These are phyloP conservation scores for Astropecten irregularis DNA, from an alignment of 53 echinoderm and acorn worm species.

Conservation along the genomic window DNA sequence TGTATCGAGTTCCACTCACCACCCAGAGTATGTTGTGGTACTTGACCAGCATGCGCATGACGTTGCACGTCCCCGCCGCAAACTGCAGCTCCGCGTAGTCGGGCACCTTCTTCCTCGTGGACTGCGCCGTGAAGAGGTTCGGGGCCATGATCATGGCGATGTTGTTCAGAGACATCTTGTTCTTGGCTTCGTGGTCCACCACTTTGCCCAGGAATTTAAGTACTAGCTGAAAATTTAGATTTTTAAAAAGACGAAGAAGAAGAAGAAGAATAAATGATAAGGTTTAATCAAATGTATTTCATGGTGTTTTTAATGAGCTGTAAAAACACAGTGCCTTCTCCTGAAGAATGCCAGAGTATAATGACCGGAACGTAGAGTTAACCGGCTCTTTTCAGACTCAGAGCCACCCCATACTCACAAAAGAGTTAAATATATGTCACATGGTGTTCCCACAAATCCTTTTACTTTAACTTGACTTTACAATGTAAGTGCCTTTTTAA, in stretches of 20 bases:
- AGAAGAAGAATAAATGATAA: not conserved
- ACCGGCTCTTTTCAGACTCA: too few species aligned
- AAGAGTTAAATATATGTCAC: too few species aligned
- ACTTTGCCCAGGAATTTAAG: constrained; percentile 83
- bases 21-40: constrained; percentile 96
- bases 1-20: too few species aligned
- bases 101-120: constrained; percentile 67
- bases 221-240: constrained; percentile 65
- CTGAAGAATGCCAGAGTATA: too few species aligned
- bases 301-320: too few species aligned
- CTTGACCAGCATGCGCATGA: constrained; percentile 95
- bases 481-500: too few species aligned
- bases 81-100: constrained; percentile 89
- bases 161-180: constrained; percentile 98
- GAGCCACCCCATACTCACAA: too few species aligned
- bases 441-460: too few species aligned
- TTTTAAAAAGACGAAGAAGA: not conserved
- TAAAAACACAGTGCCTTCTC: too few species aligned
- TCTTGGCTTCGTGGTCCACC: constrained; percentile 74
- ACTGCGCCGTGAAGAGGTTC: constrained; percentile 87
- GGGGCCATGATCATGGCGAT: constrained; percentile 99
- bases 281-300: too few species aligned
- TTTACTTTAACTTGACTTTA: too few species aligned
- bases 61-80: constrained; percentile 95
- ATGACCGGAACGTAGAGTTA: too few species aligned